Base-by-base conservation (phyloP, 2,888 invertebrate genomes). In the Eristalis intricaria region DNA sequence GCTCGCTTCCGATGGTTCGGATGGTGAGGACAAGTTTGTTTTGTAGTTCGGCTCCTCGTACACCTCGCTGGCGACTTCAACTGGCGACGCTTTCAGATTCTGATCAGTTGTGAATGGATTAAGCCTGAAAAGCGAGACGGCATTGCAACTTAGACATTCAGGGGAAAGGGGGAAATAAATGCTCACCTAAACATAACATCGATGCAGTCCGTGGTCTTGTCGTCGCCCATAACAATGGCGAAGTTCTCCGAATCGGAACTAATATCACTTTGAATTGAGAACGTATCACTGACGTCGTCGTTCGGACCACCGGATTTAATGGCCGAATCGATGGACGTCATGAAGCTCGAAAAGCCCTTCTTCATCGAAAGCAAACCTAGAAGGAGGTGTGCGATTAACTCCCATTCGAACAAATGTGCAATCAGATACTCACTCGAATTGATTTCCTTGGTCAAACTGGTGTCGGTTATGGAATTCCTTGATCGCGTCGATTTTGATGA, bases 161-260 rank as follows among this genome's bases (percentile, higher is more conserved):
- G 32, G 19, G 19, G 26, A 29, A 1, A 2, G 40, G 40, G 23
- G 22, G 43, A 7, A 13, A 8, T 0, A 40, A 2, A 32, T 19
- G 0, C 26, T 70, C 84, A 94, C 94, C 94, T 94, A 92, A 96
- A 96, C 92, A 96, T 95, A n/a, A 95, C 94, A 90, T 96, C 96
- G 40, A 95, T 94, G 89, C 95, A 96, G 84, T 95, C 95, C 1
- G 95, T 94, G 84, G 96, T 96, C 76, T 95, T 94, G 79, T 94
- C 94, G 84, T 94, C 94, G 50, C 95, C 95, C 89, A 96, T 94
- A 0, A 97, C 95, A 64, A 96, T 95, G n/a, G 97, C 95, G 91
- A 96, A 97, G 89, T 97, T 96, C 90, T 97, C 97, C 88, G 97
- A 97, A 93, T 98, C 98, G 0, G 97, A 97, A 89, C 97, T 97